A percentile compares a stretch with the other conserved stretches of the same genome.
These are phyloP conservation scores for Lynx canadensis DNA, from an alignment of 2,113 vertebrate genomes.

Conservation along the genomic window DNA sequence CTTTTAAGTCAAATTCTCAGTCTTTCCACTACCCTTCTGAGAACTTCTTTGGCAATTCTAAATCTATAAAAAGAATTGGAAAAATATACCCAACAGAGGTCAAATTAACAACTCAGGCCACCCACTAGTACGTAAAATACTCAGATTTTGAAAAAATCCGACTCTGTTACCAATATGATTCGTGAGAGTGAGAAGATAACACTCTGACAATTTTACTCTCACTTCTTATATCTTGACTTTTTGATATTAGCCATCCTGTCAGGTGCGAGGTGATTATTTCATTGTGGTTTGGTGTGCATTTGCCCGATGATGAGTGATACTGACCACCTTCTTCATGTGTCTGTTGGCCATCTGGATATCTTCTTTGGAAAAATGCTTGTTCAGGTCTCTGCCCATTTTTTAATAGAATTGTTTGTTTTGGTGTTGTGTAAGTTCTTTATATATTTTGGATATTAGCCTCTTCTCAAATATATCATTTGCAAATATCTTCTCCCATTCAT, in stretches of 20 bases:
- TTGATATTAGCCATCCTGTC: neutral
- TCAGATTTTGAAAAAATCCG: neutral
- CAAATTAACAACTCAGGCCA: neutral
- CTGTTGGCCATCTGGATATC: neutral
- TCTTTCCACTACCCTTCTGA: neutral
- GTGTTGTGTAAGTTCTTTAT: neutral
- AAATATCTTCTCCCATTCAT: neutral
- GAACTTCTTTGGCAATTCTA: slow-evolving; percentile 28
- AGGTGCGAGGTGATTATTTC: neutral
- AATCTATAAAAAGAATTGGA: neutral
- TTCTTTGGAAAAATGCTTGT: neutral
- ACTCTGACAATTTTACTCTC: slow-evolving; percentile 88
- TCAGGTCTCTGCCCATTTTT: neutral
- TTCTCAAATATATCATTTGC: neutral
- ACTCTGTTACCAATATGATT: neutral
- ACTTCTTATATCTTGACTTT: neutral
- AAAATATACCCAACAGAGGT: neutral
- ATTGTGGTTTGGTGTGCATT: neutral
- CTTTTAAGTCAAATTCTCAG: neutral
- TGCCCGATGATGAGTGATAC: neutral
- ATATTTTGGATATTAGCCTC: neutral
- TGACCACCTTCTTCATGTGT: neutral
- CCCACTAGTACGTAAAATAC: neutral
- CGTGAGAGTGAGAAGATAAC: slow-evolving; percentile 88
- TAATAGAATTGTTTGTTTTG: neutral